Evolutionary conservation across 1,140 invertebrate genomes (phyloP).

Genomic region (Leptinotarsa lineolata): DNA sequence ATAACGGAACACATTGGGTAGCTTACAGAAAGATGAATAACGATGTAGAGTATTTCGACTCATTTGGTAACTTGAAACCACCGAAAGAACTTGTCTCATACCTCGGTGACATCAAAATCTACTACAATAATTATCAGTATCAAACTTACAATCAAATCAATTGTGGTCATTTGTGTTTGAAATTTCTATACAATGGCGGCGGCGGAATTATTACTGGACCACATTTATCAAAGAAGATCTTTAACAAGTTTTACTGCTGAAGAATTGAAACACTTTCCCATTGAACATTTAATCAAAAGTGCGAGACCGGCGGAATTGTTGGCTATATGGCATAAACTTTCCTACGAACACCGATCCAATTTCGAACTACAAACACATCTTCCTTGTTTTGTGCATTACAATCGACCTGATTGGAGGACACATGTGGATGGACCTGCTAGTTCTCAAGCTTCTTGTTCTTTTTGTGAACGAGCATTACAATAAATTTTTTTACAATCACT

Average conservation of each 20-base stretch:
- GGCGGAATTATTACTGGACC: no score
- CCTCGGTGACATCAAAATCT: conserved; percentile 3
- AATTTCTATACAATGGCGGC: no score
- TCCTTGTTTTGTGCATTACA: not conserved
- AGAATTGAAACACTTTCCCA: not conserved
- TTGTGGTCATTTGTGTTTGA: conserved; percentile 26
- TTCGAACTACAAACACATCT: not conserved
- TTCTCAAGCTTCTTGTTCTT: not conserved
- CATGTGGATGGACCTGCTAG: not conserved
- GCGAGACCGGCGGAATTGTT: not conserved
- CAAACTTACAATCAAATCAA: conserved; percentile 33
- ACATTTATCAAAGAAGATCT: not conserved
- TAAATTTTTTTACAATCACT: not conserved
- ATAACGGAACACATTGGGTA: conserved; percentile 45
- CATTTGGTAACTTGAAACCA: conserved; percentile 49
- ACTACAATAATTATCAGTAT: conserved; percentile 27
- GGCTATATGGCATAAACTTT: not conserved
- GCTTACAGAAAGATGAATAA: conserved; percentile 47
- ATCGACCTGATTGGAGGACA: no score
- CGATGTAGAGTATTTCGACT: conserved; percentile 10
- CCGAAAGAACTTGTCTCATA: conserved; percentile 40
- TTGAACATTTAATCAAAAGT: not conserved
- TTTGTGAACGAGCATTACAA: not conserved
- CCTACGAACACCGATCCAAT: not conserved
- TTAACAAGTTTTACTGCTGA: not conserved